Percentiles rank a stretch among this genome's conserved stretches.
These are phyloP conservation scores for Brachypodius melanocephalos DNA, from an alignment of 2,113 vertebrate species.

Conservation along the genomic window DNA sequence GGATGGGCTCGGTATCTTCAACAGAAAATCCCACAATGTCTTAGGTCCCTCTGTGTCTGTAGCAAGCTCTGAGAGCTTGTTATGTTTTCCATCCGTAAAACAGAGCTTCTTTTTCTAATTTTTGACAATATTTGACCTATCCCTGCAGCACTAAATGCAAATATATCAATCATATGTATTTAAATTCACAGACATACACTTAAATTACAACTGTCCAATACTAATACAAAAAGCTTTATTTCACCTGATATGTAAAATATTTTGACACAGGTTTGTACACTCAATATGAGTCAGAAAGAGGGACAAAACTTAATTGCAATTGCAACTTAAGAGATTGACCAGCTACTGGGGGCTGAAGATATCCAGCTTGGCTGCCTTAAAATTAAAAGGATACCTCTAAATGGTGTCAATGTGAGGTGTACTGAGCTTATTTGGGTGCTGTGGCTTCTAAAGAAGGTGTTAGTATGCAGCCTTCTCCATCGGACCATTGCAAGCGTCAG, in stretches of 20 bases:
- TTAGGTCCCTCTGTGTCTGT: not conserved
- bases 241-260: not conserved
- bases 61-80: not conserved
- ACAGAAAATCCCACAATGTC: not conserved
- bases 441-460: not conserved
- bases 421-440: not conserved
- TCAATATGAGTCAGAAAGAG: not conserved
- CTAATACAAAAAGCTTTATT: not conserved
- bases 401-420: not conserved
- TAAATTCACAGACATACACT: not conserved
- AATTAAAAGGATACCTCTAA: not conserved
- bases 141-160: not conserved
- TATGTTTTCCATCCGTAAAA: not conserved
- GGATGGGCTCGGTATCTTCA: not conserved
- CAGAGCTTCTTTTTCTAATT: not conserved
- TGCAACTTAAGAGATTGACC: not conserved
- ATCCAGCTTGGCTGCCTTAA: not conserved
- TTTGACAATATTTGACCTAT: not conserved
- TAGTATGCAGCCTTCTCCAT: not conserved
- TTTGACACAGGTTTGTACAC: not conserved
- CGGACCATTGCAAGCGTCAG: not conserved
- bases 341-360: not conserved
- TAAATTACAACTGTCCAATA: not conserved
- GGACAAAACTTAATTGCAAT: not conserved
- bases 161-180: not conserved